These are phyloP conservation scores for Tineola bisselliella DNA, from an alignment of 2,888 invertebrate genomes.

Conservation along the genomic window DNA sequence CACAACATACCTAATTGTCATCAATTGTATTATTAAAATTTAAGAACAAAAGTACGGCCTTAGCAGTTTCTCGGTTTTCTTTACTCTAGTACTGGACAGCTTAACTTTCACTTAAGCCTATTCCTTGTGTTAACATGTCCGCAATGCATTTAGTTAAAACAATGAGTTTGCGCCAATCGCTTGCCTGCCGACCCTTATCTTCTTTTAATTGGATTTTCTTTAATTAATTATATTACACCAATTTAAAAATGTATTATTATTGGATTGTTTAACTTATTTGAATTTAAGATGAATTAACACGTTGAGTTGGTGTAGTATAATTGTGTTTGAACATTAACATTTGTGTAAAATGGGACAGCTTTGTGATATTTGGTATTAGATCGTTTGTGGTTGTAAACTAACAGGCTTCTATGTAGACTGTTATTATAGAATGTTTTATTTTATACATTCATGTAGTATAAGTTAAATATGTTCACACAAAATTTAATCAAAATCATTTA, in stretches of 20 bases:
- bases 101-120: slow-evolving; percentile 38
- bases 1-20: not conserved
- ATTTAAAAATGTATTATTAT: not conserved
- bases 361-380: slow-evolving; percentile 2
- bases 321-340: not conserved
- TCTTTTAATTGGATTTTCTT: slow-evolving; percentile 41
- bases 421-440: not conserved
- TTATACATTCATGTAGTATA: not conserved
- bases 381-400: slow-evolving; percentile 1
- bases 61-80: not conserved
- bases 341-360: slow-evolving; percentile 2
- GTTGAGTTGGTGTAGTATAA: not conserved
- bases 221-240: slow-evolving; percentile 26
- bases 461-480: not conserved
- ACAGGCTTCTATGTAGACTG: not conserved
- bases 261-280: too few species aligned
- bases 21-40: not conserved
- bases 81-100: slow-evolving; percentile 36
- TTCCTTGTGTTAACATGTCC: slow-evolving; percentile 23
- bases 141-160: slow-evolving; percentile 45
- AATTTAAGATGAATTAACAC: not conserved
- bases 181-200: slow-evolving; percentile 44
- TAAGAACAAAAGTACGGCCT: not conserved
- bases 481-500: not conserved
- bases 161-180: slow-evolving; percentile 45